Evolutionary conservation across 2,113 vertebrate genomes (phyloP), one percentile per base, ranked within the genome.

Genomic region (Paedocypris sp.): DNA sequence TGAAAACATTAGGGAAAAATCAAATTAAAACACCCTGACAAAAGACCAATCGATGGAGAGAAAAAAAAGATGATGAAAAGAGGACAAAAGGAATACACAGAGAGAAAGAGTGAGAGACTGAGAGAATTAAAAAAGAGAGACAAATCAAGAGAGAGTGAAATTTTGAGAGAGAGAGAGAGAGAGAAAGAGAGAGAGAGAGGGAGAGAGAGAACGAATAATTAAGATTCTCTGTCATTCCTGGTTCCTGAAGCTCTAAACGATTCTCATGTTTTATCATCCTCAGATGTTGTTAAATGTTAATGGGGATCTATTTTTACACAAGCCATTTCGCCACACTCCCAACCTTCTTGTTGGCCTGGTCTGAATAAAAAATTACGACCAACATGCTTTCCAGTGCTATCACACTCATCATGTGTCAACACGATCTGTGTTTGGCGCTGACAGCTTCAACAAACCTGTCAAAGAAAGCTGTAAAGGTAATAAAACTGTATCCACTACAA

Each of bases 211-310:
- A 61, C 47, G 64, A 57, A 56, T 59, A 68, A 80, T 83, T 77
- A 73, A 81, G 76, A 77, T 78, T 79, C 73, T 29, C 22, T 31
- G 32, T 51, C 51, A 43, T 63, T 76, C 72, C 72, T 74, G 45
- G 68, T 62, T 54, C 35, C 67, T 56, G 60, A 63, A 68, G 74
- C 75, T 72, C 67, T 42, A 67, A 63, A 68, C 69, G 71, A 62
- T 77, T 69, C 13, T 70, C 62, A 69, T 75, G 71, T 77, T 74
- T 64, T 63, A 80, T 82, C 82, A 84, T 79, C 69, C 70, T 69
- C 52, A 73, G 77, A 78, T 66, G 60, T 69, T 73, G 75, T 80
- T 81, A 82, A 83, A 82, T 80, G 78, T 82, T 82, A 82, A 85
- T 79, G 72, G 70, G 38, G 15, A 70, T 74, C 77, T 82, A 77